A percentile compares a stretch with the other conserved stretches of the same genome.
Conservation (phyloP, 1,140 invertebrate genomes). For the Drosophila watanabei region DNA sequence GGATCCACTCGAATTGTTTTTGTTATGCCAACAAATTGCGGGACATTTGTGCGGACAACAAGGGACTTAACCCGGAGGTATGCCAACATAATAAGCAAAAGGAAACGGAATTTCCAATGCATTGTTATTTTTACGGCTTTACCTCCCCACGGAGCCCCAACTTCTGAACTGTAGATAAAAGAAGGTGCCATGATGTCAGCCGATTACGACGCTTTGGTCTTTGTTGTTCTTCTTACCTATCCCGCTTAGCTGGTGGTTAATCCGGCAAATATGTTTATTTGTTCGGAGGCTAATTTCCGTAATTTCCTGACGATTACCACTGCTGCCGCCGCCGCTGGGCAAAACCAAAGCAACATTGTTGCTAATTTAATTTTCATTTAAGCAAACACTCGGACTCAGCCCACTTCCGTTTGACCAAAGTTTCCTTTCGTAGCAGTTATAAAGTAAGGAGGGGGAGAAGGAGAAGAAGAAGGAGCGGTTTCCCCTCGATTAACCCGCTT, state of each 20-base stretch:
- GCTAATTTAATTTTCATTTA: slow-evolving; percentile 33
- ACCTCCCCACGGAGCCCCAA: neutral
- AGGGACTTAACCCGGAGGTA: slow-evolving; percentile 45
- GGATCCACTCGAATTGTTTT: slow-evolving; percentile 54
- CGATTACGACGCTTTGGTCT: slow-evolving; percentile 2
- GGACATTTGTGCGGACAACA: slow-evolving; percentile 55
- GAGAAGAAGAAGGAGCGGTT: neutral
- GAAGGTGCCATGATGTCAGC: slow-evolving; percentile 29
- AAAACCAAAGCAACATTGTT: slow-evolving; percentile 2
- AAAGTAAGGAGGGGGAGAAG: neutral
- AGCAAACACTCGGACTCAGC: slow-evolving; percentile 11
- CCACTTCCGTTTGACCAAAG: slow-evolving; percentile 19
- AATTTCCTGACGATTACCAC: slow-evolving; percentile 35
- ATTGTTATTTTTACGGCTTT: slow-evolving; percentile 37
- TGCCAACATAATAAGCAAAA: slow-evolving; percentile 44
- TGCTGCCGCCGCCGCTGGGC: neutral
- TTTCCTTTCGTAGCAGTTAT: slow-evolving; percentile 32
- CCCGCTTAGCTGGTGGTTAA: neutral
- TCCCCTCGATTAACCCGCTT: slow-evolving; percentile 48
- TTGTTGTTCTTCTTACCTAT: neutral
- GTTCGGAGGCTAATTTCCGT: slow-evolving; percentile 17
- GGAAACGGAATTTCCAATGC: slow-evolving; percentile 47
- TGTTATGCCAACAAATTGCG: slow-evolving; percentile 51
- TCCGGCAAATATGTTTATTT: slow-evolving; percentile 12
- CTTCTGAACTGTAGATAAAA: slow-evolving; percentile 16